Evolutionary conservation across 2,797 vertebrate species (phyloP).

Genomic region (Argyrosomus regius): DNA sequence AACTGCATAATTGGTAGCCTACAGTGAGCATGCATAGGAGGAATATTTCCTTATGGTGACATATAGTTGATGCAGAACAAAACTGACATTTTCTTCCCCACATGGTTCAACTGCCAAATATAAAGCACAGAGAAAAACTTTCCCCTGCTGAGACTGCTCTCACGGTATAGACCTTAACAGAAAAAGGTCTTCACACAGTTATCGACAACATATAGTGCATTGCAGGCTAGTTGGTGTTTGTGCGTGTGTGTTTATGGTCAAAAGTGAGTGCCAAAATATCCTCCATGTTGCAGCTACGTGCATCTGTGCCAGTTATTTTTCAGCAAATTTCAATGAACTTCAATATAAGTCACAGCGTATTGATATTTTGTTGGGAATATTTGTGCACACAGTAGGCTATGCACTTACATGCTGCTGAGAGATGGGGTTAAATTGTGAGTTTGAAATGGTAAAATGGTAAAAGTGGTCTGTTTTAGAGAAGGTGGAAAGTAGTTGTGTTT

Average conservation of each 20-base stretch:
- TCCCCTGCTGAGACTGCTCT: constrained; percentile 53
- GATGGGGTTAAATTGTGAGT: constrained; percentile 27
- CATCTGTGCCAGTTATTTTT: constrained; percentile 44
- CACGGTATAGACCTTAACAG: constrained; percentile 28
- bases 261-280: constrained; percentile 40
- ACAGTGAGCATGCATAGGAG: constrained; percentile 56
- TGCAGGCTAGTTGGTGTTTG: neutral
- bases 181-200: constrained; percentile 32
- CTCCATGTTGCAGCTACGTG: neutral
- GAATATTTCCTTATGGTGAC: constrained; percentile 73
- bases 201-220: neutral
- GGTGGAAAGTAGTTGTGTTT: constrained; percentile 55
- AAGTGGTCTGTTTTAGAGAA: constrained; percentile 41
- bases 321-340: constrained; percentile 28
- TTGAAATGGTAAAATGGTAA: constrained; percentile 34
- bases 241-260: constrained; percentile 26
- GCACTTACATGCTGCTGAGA: constrained; percentile 28
- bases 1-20: constrained; percentile 72
- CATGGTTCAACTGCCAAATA: constrained; percentile 57
- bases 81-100: constrained; percentile 74
- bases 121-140: constrained; percentile 53
- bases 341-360: constrained; percentile 22
- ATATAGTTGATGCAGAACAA: constrained; percentile 72
- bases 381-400: constrained; percentile 29
- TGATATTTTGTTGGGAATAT: constrained; percentile 45